Percentiles rank a stretch among this genome's conserved stretches.
These are phyloP conservation scores for Crocodylus rhombifer DNA, from an alignment of 2,797 vertebrate genomes.

Conservation along the genomic window DNA sequence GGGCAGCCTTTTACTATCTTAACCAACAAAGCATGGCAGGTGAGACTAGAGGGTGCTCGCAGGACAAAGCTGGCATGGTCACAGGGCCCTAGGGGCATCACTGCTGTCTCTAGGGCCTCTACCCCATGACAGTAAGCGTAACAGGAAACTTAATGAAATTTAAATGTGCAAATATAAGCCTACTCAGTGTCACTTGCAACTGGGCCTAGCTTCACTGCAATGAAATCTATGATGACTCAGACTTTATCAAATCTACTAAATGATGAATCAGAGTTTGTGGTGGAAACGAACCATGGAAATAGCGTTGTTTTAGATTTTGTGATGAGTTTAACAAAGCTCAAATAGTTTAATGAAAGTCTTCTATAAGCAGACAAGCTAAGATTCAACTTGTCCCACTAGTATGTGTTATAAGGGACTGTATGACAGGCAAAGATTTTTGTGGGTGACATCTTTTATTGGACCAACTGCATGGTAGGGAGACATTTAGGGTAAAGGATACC, in stretches of 20 bases:
- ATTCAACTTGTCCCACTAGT: slow-evolving; percentile 38
- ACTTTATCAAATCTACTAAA: slow-evolving; percentile 33
- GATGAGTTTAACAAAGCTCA: slow-evolving; percentile 21
- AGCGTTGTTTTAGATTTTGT: slow-evolving; percentile 18
- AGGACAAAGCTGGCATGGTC: too few relatives aligned
- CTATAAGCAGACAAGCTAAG: background rate
- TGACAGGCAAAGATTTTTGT: too few relatives aligned
- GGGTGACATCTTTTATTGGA: too few relatives aligned
- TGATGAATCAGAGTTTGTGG: slow-evolving; percentile 27
- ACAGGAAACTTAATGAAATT: background rate
- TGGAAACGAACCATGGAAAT: slow-evolving; percentile 7
- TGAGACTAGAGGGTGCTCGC: too few relatives aligned
- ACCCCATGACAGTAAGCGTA: background rate
- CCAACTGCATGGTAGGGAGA: too few relatives aligned
- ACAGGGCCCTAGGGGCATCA: too few relatives aligned
- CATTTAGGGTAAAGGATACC: too few relatives aligned
- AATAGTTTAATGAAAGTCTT: background rate
- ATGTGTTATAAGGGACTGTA: background rate
- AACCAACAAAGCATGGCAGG: too few relatives aligned
- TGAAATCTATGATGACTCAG: background rate
- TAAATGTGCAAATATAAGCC: slow-evolving; percentile 22
- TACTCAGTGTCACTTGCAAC: background rate
- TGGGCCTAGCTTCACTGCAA: slow-evolving; percentile 26
- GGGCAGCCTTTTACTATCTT: too few relatives aligned
- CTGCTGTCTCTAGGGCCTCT: too few relatives aligned